These are phyloP conservation scores for Tubiluchus corallicola DNA, from an alignment of 2,888 invertebrate genomes.

Conservation along the genomic window DNA sequence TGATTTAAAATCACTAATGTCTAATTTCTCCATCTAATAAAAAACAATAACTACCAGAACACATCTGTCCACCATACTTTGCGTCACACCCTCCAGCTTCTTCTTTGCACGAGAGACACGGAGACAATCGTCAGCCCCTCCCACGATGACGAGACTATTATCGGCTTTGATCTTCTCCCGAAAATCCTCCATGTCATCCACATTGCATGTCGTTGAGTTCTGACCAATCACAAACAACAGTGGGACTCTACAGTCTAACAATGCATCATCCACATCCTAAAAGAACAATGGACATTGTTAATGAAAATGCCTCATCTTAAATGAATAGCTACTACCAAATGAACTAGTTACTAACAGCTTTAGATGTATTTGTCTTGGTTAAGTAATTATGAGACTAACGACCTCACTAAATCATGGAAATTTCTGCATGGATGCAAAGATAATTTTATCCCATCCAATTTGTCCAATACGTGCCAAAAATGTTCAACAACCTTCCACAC, in stretches of 20 bases:
- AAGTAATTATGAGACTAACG: no score
- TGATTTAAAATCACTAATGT: no score
- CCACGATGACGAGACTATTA: conserved; percentile 53
- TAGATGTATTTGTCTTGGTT: no score
- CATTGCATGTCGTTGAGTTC: conserved; percentile 39
- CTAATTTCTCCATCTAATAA: no score
- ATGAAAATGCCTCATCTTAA: conserved; percentile 7
- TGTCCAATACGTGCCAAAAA: no score
- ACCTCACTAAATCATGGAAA: no score
- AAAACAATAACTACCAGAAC: conserved; percentile 42
- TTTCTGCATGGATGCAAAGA: no score
- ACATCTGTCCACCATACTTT: conserved; percentile 55
- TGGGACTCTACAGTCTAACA: conserved; percentile 50
- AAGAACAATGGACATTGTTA: conserved; percentile 10
- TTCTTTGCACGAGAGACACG: conserved; percentile 48
- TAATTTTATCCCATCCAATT: no score
- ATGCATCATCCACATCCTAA: conserved; percentile 47
- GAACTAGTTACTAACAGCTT: neutral
- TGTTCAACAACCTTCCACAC: no score
- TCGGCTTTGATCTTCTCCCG: conserved; percentile 55
- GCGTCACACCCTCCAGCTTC: conserved; percentile 52
- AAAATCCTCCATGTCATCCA: conserved; percentile 55
- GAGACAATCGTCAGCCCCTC: conserved; percentile 55
- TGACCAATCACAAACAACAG: conserved; percentile 60
- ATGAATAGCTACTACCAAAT: neutral